phyloP scores from a whole-genome alignment of 2,888 invertebrate genomes.

The Phragmatobia fuliginosa region DNA sequence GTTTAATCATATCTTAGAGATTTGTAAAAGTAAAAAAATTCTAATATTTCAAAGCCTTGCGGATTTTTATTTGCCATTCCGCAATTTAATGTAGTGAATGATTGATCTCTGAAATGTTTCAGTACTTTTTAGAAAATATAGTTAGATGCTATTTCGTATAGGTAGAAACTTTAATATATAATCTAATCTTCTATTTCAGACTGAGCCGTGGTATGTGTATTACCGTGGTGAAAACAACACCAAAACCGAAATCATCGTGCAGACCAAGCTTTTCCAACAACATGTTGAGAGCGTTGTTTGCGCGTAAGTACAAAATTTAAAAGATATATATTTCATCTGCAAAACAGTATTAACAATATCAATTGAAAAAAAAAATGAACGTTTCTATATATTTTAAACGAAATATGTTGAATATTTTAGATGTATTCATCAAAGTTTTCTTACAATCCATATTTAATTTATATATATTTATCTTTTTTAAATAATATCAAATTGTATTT shows the following conservation, averaged over 20 bases:
- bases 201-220: slow-evolving; percentile 7
- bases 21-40: neutral
- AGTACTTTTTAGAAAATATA: too few species aligned
- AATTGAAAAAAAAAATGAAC: neutral
- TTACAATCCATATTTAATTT: too few species aligned
- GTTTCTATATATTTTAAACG: neutral
- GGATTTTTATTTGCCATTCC: too few species aligned
- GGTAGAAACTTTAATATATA: neutral
- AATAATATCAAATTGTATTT: too few species aligned
- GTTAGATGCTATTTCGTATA: too few species aligned
- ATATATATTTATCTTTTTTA: too few species aligned
- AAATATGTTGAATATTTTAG: neutral
- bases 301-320: slow-evolving; percentile 31
- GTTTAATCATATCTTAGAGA: neutral
- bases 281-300: slow-evolving; percentile 21
- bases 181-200: slow-evolving; percentile 27
- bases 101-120: too few species aligned
- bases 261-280: slow-evolving; percentile 32
- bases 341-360: neutral
- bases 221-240: neutral
- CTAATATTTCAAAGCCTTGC: neutral
- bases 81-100: too few species aligned
- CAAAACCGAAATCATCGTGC: slow-evolving; percentile 27
- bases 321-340: neutral
- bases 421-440: too few species aligned